Evolutionary conservation across 2,888 invertebrate species (phyloP).

Genomic region (Cyaniris semiargus): DNA sequence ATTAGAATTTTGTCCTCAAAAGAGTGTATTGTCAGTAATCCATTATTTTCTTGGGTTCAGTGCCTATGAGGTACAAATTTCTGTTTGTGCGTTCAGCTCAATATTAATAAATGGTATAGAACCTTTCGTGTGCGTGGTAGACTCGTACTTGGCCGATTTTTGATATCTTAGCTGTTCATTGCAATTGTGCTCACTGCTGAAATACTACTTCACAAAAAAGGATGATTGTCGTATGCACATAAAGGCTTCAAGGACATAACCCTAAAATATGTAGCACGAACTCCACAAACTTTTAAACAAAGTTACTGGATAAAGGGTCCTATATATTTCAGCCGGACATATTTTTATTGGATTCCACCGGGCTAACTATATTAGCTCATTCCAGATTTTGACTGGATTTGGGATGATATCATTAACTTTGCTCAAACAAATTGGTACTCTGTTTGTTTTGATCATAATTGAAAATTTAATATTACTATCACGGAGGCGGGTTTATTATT

Average conservation of each 20-base stretch:
- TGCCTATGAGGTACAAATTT: no score
- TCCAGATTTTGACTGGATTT: slow-evolving; percentile 19
- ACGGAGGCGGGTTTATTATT: neutral
- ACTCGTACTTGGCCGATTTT: neutral
- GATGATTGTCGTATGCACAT: neutral
- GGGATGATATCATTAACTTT: neutral
- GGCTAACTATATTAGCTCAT: slow-evolving; percentile 21
- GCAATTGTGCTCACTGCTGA: neutral
- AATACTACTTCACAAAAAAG: neutral
- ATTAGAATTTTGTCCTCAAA: no score
- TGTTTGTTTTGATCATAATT: neutral
- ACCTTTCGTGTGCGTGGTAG: neutral
- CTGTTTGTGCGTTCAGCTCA: no score
- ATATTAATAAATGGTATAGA: neutral
- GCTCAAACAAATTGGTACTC: neutral
- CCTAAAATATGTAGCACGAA: neutral
- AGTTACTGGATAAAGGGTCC: neutral
- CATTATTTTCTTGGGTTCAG: no score
- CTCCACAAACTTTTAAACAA: slow-evolving; percentile 1
- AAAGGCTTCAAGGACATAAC: neutral
- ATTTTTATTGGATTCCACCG: slow-evolving; percentile 16
- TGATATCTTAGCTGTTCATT: neutral
- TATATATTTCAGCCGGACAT: slow-evolving; percentile 18
- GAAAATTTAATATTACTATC: slow-evolving; percentile 1
- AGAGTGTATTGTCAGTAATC: no score